phyloP scores from a whole-genome alignment of 2,113 vertebrate species.

The Ptilorrhoa leucosticta region DNA sequence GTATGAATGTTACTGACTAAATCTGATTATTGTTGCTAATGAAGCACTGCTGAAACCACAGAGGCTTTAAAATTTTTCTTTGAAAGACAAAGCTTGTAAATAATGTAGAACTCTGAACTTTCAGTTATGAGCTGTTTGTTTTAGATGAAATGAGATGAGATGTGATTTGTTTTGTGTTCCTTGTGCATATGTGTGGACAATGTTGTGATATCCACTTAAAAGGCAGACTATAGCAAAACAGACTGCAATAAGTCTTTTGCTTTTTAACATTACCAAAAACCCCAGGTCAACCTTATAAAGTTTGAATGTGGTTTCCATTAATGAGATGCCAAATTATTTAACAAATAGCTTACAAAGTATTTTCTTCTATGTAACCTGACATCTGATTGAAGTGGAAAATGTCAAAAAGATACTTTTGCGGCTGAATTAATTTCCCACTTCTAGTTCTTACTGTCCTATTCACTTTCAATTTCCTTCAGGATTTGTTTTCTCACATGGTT shows the following conservation, averaged over 20 bases:
- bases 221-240: background rate
- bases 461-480: slow-evolving; percentile 40
- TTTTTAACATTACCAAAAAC: background rate
- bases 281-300: background rate
- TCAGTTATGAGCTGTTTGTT: background rate
- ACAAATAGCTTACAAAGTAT: background rate
- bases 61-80: background rate
- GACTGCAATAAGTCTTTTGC: background rate
- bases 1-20: background rate
- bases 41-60: background rate
- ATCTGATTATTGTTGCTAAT: background rate
- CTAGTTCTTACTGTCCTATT: background rate
- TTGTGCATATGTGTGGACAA: background rate
- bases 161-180: background rate
- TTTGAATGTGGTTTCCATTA: background rate
- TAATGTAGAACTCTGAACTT: background rate
- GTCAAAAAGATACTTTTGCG: slow-evolving; percentile 2
- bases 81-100: background rate
- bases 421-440: slow-evolving; percentile 27
- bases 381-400: background rate
- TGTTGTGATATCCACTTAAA: background rate
- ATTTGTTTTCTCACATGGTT: slow-evolving; percentile 62
- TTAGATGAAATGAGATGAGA: background rate
- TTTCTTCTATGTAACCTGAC: background rate
- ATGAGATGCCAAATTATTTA: background rate